A percentile compares a stretch with the other conserved stretches of the same genome.
Evolutionary conservation across 2,797 vertebrate genomes (phyloP).

Genomic region (Zalophus californianus): DNA sequence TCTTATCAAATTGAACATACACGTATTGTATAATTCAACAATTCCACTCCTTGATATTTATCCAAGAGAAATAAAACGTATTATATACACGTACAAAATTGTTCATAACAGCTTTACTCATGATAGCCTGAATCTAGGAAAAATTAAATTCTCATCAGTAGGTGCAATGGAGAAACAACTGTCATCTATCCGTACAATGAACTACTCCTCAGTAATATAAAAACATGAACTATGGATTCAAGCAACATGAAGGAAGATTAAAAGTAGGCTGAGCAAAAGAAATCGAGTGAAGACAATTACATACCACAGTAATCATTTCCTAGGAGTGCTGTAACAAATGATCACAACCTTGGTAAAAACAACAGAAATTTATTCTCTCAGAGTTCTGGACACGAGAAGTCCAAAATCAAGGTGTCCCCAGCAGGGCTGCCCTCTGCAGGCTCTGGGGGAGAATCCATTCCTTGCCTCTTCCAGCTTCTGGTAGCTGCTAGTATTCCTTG

Average conservation of each 20-base stretch:
- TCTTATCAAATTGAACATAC: conserved; percentile 1
- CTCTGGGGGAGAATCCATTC: not conserved
- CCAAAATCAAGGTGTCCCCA: not conserved
- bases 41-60: not conserved
- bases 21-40: not conserved
- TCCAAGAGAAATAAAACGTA: not conserved
- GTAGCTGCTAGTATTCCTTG: not conserved
- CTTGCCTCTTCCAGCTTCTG: not conserved
- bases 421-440: not conserved
- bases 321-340: not conserved
- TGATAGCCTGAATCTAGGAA: not conserved
- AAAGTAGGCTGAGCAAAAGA: conserved; percentile 7
- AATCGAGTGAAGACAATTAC: not conserved
- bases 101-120: not conserved
- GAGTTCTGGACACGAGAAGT: not conserved
- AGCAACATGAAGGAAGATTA: not conserved
- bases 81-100: not conserved
- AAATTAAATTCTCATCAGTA: not conserved
- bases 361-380: not conserved
- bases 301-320: not conserved
- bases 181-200: not conserved
- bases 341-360: not conserved
- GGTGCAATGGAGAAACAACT: not conserved
- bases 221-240: not conserved
- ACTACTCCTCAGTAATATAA: not conserved